A percentile compares a stretch with the other conserved stretches of the same genome.
These are phyloP conservation scores for Miniopterus natalensis DNA, from an alignment of 2,113 vertebrate genomes.

Conservation along the genomic window DNA sequence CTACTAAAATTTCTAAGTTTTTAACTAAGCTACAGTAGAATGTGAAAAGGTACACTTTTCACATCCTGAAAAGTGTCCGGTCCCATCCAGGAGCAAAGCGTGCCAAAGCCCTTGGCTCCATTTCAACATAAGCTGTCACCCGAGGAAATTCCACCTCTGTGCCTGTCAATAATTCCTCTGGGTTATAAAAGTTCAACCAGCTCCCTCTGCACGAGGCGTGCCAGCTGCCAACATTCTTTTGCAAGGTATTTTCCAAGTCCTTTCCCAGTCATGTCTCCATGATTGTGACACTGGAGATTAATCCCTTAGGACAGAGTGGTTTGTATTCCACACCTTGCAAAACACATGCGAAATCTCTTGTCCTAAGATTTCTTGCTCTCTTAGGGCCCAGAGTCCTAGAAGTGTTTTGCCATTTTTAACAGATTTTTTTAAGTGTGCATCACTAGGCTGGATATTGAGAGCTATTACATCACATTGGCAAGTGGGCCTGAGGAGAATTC, in stretches of 20 bases:
- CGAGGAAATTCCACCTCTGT: constrained; percentile 65
- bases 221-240: constrained; percentile 21
- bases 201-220: not conserved
- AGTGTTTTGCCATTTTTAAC: not conserved
- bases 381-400: not conserved
- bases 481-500: not conserved
- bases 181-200: constrained; percentile 11
- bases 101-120: not conserved
- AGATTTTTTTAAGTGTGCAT: not conserved
- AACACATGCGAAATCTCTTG: not conserved
- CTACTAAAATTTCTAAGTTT: constrained; percentile 1
- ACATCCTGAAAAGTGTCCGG: not conserved
- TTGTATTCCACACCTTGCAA: constrained; percentile 27
- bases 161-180: not conserved
- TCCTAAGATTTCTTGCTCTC: not conserved
- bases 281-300: constrained; percentile 61
- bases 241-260: constrained; percentile 67
- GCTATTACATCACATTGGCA: not conserved
- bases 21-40: not conserved
- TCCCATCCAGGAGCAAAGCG: not conserved
- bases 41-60: not conserved
- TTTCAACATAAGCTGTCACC: not conserved
- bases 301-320: constrained; percentile 36
- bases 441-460: not conserved
- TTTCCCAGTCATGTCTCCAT: constrained; percentile 32